Evolutionary conservation across 1,140 invertebrate genomes (phyloP), one percentile per base, ranked within the genome.

Genomic region (Conus ventricosus): DNA sequence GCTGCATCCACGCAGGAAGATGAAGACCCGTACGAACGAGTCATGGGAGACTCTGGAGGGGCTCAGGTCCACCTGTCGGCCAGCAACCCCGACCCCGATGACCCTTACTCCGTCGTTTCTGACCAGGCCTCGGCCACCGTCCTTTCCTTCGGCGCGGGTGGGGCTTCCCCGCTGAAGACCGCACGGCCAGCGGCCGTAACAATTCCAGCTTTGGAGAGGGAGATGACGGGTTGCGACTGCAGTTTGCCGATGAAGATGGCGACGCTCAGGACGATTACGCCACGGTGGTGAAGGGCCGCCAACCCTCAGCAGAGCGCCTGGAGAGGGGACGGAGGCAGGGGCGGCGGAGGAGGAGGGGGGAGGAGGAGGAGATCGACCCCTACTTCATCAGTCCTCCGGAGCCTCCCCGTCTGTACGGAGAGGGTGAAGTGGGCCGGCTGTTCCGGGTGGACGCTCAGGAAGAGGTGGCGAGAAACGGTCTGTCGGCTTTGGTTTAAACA

Each of bases 1-100:
- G 11, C 57, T 76, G 89, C 89, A 11, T 90, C 90, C 71, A 67
- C 87, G 8, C 91, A 89, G 27, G 88, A 89, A 1, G 89, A 91
- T 25, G 92, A 91, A 51, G 91, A 91, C 67, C 87, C 89, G 0
- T 89, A 89, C 54, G 88, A 89, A 17, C 88, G 87, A 39, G 87
- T 90, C 11, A 88, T 87, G 11, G 67, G 76, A 13, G 75, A 88
- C 63, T 84, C 81, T 11, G 87, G 53, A 20, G 60, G 71, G 23
- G 87, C 51, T 10, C n/a, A 5, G 63, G 81, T 83, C 17, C 80
- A 60, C 63, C 4, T 27, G 5, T 39, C 71, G 27, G 20, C 71
- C 75, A 85, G 81, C 75, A 87, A 23, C 63, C 84, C 84, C 17
- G 87, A 88, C 60, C 27, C 63, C 5, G 90, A 91, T 81, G 91